Conservation (phyloP, 2,888 invertebrate genomes). For the Lasioglossum leucozonium region DNA sequence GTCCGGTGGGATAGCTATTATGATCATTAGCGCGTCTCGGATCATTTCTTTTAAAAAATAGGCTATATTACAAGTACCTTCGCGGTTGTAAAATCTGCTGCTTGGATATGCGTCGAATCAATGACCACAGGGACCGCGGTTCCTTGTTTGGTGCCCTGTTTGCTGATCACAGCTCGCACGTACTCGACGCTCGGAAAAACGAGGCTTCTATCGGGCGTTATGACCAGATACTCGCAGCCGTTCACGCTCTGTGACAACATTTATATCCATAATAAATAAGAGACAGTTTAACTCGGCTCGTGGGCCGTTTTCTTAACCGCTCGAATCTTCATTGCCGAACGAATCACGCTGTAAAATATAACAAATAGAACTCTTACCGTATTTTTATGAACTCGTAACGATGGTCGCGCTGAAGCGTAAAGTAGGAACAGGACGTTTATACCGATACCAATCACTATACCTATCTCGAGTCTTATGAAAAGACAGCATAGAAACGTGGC, state of each 20-base stretch:
- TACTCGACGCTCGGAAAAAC: constrained; percentile 89
- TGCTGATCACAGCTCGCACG: constrained; percentile 89
- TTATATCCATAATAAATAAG: background rate
- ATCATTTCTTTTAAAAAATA: background rate
- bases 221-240: constrained; percentile 86
- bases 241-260: constrained; percentile 84
- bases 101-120: constrained; percentile 88
- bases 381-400: constrained; percentile 86
- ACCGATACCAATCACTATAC: constrained; percentile 88
- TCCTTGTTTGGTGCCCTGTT: constrained; percentile 88
- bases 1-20: background rate
- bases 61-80: constrained; percentile 83
- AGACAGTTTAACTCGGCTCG: background rate
- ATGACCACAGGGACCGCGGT: constrained; percentile 87
- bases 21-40: background rate
- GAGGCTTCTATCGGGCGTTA: constrained; percentile 88
- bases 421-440: constrained; percentile 88
- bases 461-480: constrained; percentile 88
- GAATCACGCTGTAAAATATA: background rate
- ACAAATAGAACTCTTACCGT: constrained; percentile 83
- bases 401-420: constrained; percentile 88
- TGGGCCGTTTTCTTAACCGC: background rate
- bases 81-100: constrained; percentile 89
- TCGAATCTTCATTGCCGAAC: background rate
- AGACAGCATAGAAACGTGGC: constrained; percentile 89